Evolutionary conservation across 2,888 invertebrate species (phyloP).

Genomic region (Antheraea assamensis): DNA sequence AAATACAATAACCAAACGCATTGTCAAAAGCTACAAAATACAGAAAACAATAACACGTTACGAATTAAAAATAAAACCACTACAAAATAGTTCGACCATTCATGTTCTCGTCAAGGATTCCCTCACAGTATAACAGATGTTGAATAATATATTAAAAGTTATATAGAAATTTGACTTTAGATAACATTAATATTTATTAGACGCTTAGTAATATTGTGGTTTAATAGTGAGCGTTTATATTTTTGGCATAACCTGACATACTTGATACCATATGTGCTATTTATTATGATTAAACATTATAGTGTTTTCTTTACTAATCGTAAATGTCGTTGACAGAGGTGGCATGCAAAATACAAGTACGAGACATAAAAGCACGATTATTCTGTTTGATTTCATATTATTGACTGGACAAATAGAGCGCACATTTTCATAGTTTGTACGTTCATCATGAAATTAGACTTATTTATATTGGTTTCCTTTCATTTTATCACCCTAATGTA

Average conservation of each 20-base stretch:
- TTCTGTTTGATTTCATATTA: neutral
- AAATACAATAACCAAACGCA: neutral
- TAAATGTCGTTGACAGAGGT: neutral
- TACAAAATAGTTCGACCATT: neutral
- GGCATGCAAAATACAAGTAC: neutral
- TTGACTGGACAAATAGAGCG: neutral
- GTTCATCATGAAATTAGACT: neutral
- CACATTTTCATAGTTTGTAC: neutral
- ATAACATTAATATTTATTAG: neutral
- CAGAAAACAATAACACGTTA: neutral
- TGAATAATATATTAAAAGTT: neutral
- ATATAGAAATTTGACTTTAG: neutral
- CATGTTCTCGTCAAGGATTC: neutral
- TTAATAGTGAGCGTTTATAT: neutral
- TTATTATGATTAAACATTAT: neutral
- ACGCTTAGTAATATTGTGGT: neutral
- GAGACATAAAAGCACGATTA: neutral
- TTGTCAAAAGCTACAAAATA: neutral
- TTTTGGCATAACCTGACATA: too few relatives aligned
- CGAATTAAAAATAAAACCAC: neutral
- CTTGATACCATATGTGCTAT: neutral
- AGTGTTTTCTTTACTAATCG: neutral
- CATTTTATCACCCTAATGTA: conserved; percentile 28
- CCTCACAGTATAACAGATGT: neutral
- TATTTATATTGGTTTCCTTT: neutral